phyloP scores from a whole-genome alignment of 2,113 vertebrate genomes.

The Plectropomus leopardus region DNA sequence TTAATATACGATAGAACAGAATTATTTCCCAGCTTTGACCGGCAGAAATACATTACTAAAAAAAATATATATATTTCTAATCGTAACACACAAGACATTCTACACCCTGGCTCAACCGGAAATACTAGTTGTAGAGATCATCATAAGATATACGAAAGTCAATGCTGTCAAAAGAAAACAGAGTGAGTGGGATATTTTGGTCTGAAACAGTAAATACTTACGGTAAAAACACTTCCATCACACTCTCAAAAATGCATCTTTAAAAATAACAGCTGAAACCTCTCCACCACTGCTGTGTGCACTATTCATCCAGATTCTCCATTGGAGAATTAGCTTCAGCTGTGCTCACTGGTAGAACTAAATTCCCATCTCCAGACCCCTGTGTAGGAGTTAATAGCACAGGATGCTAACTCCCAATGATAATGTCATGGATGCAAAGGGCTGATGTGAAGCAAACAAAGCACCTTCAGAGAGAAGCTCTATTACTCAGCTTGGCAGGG shows the following conservation, averaged over 20 bases:
- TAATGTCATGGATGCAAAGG: constrained; percentile 61
- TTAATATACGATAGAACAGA: neutral
- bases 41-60: neutral
- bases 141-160: neutral
- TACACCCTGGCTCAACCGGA: neutral
- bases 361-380: constrained; percentile 45
- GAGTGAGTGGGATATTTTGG: neutral
- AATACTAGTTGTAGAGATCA: neutral
- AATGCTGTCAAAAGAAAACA: neutral
- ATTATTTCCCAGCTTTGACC: neutral
- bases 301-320: constrained; percentile 6
- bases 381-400: constrained; percentile 61
- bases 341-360: constrained; percentile 16
- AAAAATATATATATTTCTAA: neutral
- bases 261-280: constrained; percentile 4
- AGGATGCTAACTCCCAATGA: constrained; percentile 58
- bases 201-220: neutral
- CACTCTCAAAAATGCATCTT: neutral
- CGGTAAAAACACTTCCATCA: neutral
- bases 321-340: constrained; percentile 20
- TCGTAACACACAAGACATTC: neutral
- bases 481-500: constrained; percentile 69
- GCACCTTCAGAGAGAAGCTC: constrained; percentile 64
- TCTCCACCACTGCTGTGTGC: neutral
- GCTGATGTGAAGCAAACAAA: constrained; percentile 68